These are phyloP conservation scores for Hecatera dysodea DNA, from an alignment of 2,888 invertebrate genomes.

Conservation along the genomic window DNA sequence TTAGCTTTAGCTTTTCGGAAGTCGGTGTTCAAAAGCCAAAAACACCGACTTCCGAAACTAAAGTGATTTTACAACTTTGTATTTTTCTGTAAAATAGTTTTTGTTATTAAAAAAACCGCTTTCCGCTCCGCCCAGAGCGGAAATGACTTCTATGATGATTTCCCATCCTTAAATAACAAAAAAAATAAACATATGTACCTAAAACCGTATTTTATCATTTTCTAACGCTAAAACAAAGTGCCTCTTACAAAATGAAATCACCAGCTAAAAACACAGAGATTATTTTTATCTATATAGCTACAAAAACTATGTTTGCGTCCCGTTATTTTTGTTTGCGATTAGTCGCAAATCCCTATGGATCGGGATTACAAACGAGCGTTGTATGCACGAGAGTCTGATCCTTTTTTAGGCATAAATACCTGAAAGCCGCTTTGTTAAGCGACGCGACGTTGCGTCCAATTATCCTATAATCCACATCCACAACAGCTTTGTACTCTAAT, in stretches of 20 bases:
- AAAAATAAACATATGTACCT: no score
- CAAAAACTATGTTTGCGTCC: conserved; percentile 27
- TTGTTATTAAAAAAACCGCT: no score
- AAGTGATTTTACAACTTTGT: no score
- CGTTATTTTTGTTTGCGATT: conserved; percentile 58
- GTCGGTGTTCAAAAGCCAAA: no score
- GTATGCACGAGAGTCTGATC: conserved; percentile 58
- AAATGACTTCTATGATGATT: no score
- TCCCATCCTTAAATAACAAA: no score
- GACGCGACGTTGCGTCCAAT: conserved; percentile 69
- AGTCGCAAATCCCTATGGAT: conserved; percentile 61
- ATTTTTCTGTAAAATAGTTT: no score
- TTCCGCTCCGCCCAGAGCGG: no score
- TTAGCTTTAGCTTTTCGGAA: no score
- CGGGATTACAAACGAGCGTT: conserved; percentile 65
- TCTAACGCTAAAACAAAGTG: background rate
- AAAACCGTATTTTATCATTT: no score
- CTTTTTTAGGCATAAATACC: conserved; percentile 69
- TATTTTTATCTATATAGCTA: background rate
- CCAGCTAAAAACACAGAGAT: conserved; percentile 9
- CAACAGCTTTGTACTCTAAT: conserved; percentile 72
- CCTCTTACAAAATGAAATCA: background rate
- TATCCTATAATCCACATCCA: conserved; percentile 78
- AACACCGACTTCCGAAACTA: no score
- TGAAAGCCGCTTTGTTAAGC: conserved; percentile 72